Percentiles rank a stretch among this genome's conserved stretches.
phyloP scores from a whole-genome alignment of 1,140 invertebrate species.

The Belonocnema kinseyi region DNA sequence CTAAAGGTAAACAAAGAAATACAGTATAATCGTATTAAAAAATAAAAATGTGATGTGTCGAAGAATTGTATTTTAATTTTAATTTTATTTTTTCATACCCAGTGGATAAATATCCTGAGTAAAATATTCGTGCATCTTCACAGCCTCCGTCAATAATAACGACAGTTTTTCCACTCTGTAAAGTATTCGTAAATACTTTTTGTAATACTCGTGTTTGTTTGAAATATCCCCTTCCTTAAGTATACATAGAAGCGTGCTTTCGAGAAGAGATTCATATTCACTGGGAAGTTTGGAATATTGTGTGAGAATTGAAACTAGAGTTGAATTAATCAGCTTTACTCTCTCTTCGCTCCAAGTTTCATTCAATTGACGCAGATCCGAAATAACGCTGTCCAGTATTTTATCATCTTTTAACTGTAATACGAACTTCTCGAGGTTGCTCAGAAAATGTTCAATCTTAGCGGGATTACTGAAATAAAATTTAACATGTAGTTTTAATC shows the following conservation, averaged over 20 bases:
- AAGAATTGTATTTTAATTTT: slow-evolving; percentile 28
- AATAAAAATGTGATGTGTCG: background rate
- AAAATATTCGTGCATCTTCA: slow-evolving; percentile 75
- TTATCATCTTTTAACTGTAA: slow-evolving; percentile 55
- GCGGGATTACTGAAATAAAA: slow-evolving; percentile 59
- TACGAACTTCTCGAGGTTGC: slow-evolving; percentile 54
- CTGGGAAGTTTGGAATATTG: slow-evolving; percentile 54
- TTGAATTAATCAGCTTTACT: slow-evolving; percentile 52
- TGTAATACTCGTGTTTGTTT: slow-evolving; percentile 72
- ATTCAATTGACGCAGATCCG: slow-evolving; percentile 46
- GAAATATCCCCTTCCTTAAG: slow-evolving; percentile 51
- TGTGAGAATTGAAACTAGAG: slow-evolving; percentile 59
- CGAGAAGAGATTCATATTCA: slow-evolving; percentile 57
- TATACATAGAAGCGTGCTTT: slow-evolving; percentile 63
- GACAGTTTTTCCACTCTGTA: slow-evolving; percentile 73
- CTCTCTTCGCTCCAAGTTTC: slow-evolving; percentile 49
- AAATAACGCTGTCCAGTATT: slow-evolving; percentile 52
- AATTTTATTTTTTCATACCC: slow-evolving; percentile 54
- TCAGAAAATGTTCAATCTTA: slow-evolving; percentile 62
- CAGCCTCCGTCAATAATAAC: slow-evolving; percentile 72
- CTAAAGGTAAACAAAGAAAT: slow-evolving; percentile 54
- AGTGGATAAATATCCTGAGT: slow-evolving; percentile 74
- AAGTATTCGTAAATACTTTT: slow-evolving; percentile 77
- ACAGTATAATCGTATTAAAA: background rate
- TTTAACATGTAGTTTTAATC: slow-evolving; percentile 36